Base-by-base conservation (phyloP, 2,888 invertebrate genomes). In the Napeogenes inachia region DNA sequence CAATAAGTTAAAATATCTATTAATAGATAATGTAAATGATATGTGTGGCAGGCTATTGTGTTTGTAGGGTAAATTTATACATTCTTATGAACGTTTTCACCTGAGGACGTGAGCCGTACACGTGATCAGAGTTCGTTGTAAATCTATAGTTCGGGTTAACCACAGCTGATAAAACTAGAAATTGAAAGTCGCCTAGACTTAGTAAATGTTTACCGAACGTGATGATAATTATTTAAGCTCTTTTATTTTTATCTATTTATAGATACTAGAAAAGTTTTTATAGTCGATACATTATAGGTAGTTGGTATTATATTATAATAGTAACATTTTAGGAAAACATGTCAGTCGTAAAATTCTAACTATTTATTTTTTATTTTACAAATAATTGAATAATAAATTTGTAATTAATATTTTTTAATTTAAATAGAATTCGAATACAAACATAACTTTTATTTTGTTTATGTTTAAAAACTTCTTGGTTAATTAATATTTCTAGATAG, bases 131-230 rank as follows among this genome's bases (percentile, higher is more conserved):
- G 56, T 59, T 62, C 61, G 63, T 57, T 59, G 67, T 66, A 66
- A 63, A 70, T 62, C 70, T 64, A 65, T 60, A 63, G 63, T 80
- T 77, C 77, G 70, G 82, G 82, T 83, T 82, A 81, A 84, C 86
- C 84, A 84, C 85, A 85, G 77, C 77, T 79, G 76, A 80, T 80
- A 81, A 72, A 70, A 80, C 78, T 82, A 84, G 86, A 86, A 88
- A 89, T 81, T 84, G 87, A 87, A 88, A 88, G 88, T 84, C 70
- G 64, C 71, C 70, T 72, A 72, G 66, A 71, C 68, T 70, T 68
- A 75, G 74, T 80, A 82, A 85, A 86, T 85, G 79, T 88, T 88
- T 84, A 76, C 75, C 68, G 80, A 81, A 85, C 86, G 85, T 83
- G 87, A 64, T 62, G n/a, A 13, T 38, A 42, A 56, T 38, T 21